These are phyloP conservation scores for Tenthredo livida DNA, from an alignment of 2,888 invertebrate species.

Conservation along the genomic window DNA sequence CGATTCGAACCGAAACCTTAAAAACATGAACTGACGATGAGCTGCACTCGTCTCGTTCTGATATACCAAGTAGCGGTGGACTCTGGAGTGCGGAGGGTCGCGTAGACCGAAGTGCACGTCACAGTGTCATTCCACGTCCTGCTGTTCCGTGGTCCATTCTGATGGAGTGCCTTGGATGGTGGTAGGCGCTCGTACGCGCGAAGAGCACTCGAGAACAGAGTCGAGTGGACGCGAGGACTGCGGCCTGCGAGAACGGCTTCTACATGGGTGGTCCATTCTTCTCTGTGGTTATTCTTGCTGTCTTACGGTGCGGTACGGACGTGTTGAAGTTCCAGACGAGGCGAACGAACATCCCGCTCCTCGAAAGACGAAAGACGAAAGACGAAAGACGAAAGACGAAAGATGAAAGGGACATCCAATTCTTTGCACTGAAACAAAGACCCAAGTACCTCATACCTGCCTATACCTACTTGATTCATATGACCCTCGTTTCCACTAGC, in stretches of 20 bases:
- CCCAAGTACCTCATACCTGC: not conserved
- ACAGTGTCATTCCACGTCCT: conserved; percentile 47
- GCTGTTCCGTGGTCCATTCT: conserved; percentile 63
- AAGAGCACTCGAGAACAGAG: conserved; percentile 72
- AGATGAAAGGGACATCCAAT: conserved; percentile 14
- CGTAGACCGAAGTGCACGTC: conserved; percentile 35
- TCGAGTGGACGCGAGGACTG: conserved; percentile 65
- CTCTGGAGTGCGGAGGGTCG: conserved; percentile 6
- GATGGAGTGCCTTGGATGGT: conserved; percentile 72
- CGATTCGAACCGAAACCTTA: not conserved
- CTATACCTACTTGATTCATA: not conserved
- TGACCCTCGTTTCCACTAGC: not conserved
- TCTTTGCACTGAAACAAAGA: conserved; percentile 1
- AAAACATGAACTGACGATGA: not conserved
- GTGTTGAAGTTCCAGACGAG: conserved; percentile 64
- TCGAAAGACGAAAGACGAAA: conserved; percentile 13
- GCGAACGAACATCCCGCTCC: conserved; percentile 56
- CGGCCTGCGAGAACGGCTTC: conserved; percentile 57
- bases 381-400: not conserved
- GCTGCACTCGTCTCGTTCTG: not conserved
- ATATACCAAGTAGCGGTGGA: not conserved
- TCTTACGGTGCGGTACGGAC: conserved; percentile 67
- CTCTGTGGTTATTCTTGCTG: conserved; percentile 58
- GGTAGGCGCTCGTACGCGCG: conserved; percentile 66
- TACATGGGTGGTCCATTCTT: conserved; percentile 77